Evolutionary conservation across 2,113 vertebrate genomes (phyloP).

Genomic region (Cyprinodon brontotheroides): DNA sequence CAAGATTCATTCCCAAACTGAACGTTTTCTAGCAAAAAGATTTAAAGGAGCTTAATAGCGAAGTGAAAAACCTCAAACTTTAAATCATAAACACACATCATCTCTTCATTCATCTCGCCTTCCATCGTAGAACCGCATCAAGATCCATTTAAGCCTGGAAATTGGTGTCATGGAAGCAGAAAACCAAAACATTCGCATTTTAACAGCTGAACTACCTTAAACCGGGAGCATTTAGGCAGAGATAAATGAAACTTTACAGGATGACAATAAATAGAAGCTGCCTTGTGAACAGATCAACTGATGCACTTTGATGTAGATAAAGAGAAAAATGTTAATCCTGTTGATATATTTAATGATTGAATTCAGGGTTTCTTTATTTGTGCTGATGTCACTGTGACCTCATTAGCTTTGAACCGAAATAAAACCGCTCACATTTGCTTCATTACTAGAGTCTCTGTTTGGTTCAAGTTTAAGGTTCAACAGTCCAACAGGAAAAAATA

Average conservation of each 20-base stretch:
- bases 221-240: conserved; percentile 41
- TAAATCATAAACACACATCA: conserved; percentile 33
- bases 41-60: conserved; percentile 41
- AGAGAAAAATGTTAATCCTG: conserved; percentile 57
- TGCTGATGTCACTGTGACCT: not conserved
- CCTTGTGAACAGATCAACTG: conserved; percentile 64
- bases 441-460: no score
- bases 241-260: conserved; percentile 42
- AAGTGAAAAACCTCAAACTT: conserved; percentile 55
- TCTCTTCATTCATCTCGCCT: conserved; percentile 8
- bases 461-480: no score
- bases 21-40: conserved; percentile 47
- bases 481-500: no score
- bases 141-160: conserved; percentile 62
- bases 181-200: conserved; percentile 37
- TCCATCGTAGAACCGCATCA: conserved; percentile 37
- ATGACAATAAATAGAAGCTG: conserved; percentile 41
- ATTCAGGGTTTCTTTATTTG: not conserved
- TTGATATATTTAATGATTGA: conserved; percentile 5
- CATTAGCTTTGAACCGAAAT: not conserved
- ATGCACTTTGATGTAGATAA: conserved; percentile 79
- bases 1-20: conserved; percentile 50
- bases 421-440: not conserved
- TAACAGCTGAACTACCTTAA: conserved; percentile 62
- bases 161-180: conserved; percentile 40